Conservation (phyloP, 2,888 invertebrate genomes). For the Phaonia tiefii region DNA sequence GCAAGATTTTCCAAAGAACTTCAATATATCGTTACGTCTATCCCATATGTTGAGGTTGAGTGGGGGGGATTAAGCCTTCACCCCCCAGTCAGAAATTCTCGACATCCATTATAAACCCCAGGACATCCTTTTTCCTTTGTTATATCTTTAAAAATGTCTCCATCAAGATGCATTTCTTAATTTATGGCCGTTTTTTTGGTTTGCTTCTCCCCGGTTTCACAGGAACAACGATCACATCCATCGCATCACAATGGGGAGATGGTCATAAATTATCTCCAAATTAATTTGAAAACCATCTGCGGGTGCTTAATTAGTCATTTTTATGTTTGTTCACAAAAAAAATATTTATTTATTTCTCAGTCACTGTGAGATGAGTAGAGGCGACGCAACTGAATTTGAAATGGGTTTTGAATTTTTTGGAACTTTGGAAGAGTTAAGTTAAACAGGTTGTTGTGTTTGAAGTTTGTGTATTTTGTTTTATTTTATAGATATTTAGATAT, state of each 20-base stretch:
- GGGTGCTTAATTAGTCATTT: conserved; percentile 67
- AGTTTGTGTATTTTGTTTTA: too few species aligned
- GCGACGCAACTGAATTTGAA: not conserved
- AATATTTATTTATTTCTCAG: conserved; percentile 66
- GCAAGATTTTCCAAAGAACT: too few species aligned
- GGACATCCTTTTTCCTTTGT: conserved; percentile 25
- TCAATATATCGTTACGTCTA: too few species aligned
- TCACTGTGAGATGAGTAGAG: conserved; percentile 4
- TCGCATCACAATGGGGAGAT: conserved; percentile 15
- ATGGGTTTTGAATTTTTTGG: too few species aligned
- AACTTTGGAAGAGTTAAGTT: conserved; percentile 40
- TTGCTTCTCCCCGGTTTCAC: too few species aligned
- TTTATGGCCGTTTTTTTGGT: conserved; percentile 7
- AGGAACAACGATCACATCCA: too few species aligned
- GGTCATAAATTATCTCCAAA: conserved; percentile 76
- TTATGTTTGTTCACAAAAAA: conserved; percentile 67
- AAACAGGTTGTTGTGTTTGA: conserved; percentile 60
- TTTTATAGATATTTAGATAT: conserved; percentile 20
- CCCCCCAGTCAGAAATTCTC: not conserved
- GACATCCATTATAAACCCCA: conserved; percentile 9
- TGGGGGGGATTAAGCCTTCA: not conserved
- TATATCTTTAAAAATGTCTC: not conserved
- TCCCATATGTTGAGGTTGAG: conserved; percentile 5
- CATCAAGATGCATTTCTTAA: conserved; percentile 30
- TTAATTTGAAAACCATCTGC: conserved; percentile 76